A percentile compares a stretch with the other conserved stretches of the same genome.
Conservation (phyloP, 2,888 invertebrate genomes). For the Tetramorium bicarinatum region DNA sequence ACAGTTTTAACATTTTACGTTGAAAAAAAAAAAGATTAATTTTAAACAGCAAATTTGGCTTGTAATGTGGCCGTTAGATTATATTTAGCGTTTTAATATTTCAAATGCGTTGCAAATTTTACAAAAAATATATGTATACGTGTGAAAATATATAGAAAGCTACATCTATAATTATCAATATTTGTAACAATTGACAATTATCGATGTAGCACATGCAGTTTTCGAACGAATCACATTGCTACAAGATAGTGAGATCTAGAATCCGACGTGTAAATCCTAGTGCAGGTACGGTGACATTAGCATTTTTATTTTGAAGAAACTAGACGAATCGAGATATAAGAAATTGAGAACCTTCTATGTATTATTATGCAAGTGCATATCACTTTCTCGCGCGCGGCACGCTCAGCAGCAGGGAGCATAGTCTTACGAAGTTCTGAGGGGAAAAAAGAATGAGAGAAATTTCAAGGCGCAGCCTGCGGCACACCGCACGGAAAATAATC, state of each 20-base stretch:
- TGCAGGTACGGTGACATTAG: constrained; percentile 13
- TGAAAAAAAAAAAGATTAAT: background rate
- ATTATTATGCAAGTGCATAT: constrained; percentile 42
- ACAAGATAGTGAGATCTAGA: background rate
- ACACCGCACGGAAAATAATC: constrained; percentile 47
- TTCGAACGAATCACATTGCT: background rate
- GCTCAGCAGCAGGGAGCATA: constrained; percentile 35
- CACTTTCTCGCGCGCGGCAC: constrained; percentile 27
- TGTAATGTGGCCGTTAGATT: background rate
- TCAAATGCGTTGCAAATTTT: background rate
- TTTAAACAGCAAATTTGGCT: background rate
- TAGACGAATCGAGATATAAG: constrained; percentile 43
- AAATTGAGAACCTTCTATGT: constrained; percentile 35
- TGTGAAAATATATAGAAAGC: background rate
- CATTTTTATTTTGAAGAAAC: constrained; percentile 38
- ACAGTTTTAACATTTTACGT: background rate
- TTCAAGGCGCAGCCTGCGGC: constrained; percentile 25
- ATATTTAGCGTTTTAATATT: constrained; percentile 12
- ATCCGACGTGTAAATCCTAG: constrained; percentile 9
- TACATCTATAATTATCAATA: background rate
- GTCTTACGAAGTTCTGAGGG: constrained; percentile 37
- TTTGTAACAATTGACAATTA: background rate
- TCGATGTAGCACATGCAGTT: background rate
- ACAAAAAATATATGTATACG: background rate
- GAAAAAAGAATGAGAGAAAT: constrained; percentile 36